Percentiles rank a stretch among this genome's conserved stretches.
Conservation (phyloP, 2,113 vertebrate species). For the Lycaon pictus region DNA sequence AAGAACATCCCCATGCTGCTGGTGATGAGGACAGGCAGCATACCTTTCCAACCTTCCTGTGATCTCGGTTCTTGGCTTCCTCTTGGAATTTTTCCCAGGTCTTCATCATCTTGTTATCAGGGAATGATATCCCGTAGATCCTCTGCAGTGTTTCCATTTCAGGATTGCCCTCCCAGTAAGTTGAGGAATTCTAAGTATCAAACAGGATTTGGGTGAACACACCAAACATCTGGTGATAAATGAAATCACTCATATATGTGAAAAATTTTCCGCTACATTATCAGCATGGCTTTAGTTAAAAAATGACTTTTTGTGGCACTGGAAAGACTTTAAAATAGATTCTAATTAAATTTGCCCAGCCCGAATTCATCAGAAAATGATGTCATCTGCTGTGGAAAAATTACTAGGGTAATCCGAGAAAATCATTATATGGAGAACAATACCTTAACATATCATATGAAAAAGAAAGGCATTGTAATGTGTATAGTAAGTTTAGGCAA, state of each 20-base stretch:
- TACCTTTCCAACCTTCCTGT: conserved; percentile 90
- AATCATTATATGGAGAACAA: background rate
- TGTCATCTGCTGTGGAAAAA: background rate
- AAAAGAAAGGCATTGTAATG: background rate
- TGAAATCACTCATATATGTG: background rate
- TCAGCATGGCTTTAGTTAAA: background rate
- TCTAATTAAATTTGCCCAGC: background rate
- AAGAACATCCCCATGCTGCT: fast-evolving
- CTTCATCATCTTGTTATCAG: conserved; percentile 88
- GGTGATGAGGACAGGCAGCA: fast-evolving
- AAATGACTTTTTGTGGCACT: background rate
- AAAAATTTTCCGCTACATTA: background rate
- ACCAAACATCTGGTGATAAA: background rate
- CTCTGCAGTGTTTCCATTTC: conserved; percentile 90
- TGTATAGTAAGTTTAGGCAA: background rate
- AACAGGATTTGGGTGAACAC: background rate
- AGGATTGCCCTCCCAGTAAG: conserved; percentile 89
- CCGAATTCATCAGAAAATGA: background rate
- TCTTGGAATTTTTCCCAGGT: conserved; percentile 89
- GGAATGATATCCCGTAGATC: conserved; percentile 90
- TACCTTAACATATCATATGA: fast-evolving
- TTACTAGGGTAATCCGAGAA: background rate
- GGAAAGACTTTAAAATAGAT: background rate
- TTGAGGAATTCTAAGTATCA: conserved; percentile 87
- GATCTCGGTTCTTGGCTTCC: conserved; percentile 88